Base-by-base conservation (phyloP, 2,113 vertebrate species). In the Penelope pileata region DNA sequence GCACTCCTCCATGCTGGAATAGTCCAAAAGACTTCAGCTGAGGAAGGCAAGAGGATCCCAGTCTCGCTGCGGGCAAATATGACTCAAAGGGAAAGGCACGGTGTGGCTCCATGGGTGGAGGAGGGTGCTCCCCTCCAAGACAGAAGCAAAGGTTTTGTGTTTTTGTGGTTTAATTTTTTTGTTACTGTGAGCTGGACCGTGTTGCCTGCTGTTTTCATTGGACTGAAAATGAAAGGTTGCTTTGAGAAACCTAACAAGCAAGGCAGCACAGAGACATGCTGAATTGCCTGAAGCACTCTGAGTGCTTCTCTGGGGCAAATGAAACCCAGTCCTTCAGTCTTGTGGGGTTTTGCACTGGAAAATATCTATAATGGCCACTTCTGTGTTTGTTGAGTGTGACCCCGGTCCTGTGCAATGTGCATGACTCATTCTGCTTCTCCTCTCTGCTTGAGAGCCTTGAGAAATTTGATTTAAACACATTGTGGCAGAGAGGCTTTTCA, bases 41-140 rank as follows among this genome's bases (percentile, higher is more conserved):
- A 75, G 38, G 67, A 75, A 80, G 62, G 29, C 1, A 2, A 54
- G 79, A 91, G 23, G 58, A 91, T 76, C 45, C 40, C 14, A 16
- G 26, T 26, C 23, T 70, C 66, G 74, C 79, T 80, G 68, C 12
- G 1, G 68, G 79, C 84, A 80, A 66, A 68, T 63, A 60, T 94
- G 89, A 94, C 68, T 91, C 88, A 91, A 54, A 38, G 68, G 68
- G 67, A 84, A 91, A 75, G 88, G 74, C 74, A 76, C 4, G 40
- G 74, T 81, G 84, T 66, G 69, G 45, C 50, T 88, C 16, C 63
- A 60, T 38, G 79, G 92, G 88, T 84, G 84, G 92, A 88, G 88
- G 27, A 84, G 43, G 51, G 24, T 87, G 32, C 29, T 80, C 30
- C 45, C 7, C 56, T 94, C 40, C 68, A 66, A 40, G 45, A 70